Evolutionary conservation across 2,888 invertebrate genomes (phyloP).

Genomic region (Ceriagrion tenellum): DNA sequence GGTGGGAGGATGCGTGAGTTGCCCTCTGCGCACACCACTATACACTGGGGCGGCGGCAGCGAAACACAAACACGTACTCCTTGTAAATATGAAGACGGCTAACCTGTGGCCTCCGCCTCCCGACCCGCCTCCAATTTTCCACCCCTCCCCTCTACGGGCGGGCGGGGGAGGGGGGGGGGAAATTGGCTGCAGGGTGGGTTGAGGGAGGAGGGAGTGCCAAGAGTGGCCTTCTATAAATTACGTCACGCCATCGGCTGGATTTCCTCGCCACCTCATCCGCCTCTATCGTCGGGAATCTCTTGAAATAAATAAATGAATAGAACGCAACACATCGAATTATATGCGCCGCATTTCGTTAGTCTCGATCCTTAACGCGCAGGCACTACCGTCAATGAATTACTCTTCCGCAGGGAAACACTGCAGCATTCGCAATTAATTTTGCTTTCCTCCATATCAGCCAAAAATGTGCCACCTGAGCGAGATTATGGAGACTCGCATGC

Average conservation of each 20-base stretch:
- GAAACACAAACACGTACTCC: conserved; percentile 64
- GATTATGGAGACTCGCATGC: too few relatives aligned
- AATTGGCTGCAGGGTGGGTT: neutral
- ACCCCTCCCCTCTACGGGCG: neutral
- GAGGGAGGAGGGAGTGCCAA: neutral
- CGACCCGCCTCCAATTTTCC: conserved; percentile 63
- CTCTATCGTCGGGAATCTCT: neutral
- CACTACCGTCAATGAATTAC: neutral
- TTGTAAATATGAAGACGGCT: conserved; percentile 61
- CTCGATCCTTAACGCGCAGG: neutral
- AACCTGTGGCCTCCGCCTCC: conserved; percentile 23
- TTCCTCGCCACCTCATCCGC: neutral
- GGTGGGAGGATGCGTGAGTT: neutral
- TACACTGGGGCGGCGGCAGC: conserved; percentile 27
- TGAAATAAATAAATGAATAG: neutral
- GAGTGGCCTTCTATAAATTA: neutral
- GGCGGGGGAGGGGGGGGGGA: neutral
- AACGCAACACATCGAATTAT: neutral
- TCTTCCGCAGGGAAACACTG: neutral
- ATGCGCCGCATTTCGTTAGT: neutral
- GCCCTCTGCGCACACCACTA: neutral
- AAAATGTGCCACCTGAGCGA: too few relatives aligned
- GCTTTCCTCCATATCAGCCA: too few relatives aligned
- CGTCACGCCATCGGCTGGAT: neutral
- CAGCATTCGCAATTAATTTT: too few relatives aligned